Base-by-base conservation (phyloP, 2,888 invertebrate species). In the Heliconius erato region DNA sequence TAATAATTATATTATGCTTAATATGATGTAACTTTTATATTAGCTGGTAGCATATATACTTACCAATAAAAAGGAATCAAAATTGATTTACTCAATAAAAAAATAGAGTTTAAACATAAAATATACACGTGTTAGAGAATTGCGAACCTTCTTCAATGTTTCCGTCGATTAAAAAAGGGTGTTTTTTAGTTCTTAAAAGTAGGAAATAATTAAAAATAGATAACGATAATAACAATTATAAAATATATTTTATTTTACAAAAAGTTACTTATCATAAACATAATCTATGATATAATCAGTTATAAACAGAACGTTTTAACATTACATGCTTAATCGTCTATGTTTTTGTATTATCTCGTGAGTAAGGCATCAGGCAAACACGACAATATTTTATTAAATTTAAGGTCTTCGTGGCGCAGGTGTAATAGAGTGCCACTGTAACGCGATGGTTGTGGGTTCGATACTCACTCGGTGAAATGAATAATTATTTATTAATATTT, bases 251-350 rank as follows among this genome's bases (percentile, higher is more conserved):
- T n/a, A n/a, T n/a, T n/a, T n/a, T n/a, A n/a, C n/a, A n/a, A n/a
- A n/a, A n/a, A n/a, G n/a, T n/a, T n/a, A n/a, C 35, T 69, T 5
- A 63, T 63, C 63, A 63, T n/a, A n/a, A 3, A 11, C n/a, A 11
- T 71, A 71, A 71, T 71, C 4, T 71, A 5, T 40, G n/a, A 11
- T 40, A 40, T 71, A 71, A 71, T n/a, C 11, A 12, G 11, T 5
- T n/a, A 40, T 69, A 35, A 35, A 40, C 69, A 69, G 11, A 71
- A 40, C 12, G 12, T n/a, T 71, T 71, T 71, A 71, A 23, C 23
- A 71, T 71, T 71, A 71, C 40, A 71, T 23, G 40, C 69, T 35
- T 69, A 69, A 69, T 35, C 69, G 69, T 71, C 69, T 71, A 35
- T 67, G 28, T 67, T 67, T 67, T 28, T 67, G 5, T 28, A 67